A percentile compares a stretch with the other conserved stretches of the same genome.
Conservation (phyloP, 2,888 invertebrate species). For the Caenorhabditis zanzibari region DNA sequence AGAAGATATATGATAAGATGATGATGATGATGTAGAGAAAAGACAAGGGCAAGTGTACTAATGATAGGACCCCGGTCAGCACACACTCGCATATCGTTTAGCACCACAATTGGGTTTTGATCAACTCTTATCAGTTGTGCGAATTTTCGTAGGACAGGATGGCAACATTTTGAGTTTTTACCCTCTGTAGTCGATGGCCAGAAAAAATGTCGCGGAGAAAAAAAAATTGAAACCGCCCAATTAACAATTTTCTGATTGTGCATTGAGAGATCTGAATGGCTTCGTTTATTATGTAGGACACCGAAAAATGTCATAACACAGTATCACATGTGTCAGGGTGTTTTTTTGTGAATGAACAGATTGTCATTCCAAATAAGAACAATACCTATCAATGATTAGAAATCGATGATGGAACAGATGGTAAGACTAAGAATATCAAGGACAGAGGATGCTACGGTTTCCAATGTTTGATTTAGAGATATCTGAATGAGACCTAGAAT, state of each 20-base stretch:
- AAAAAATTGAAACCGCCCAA: not conserved
- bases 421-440: not conserved
- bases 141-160: conserved; percentile 24
- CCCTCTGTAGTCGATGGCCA: conserved; percentile 18
- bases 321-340: not conserved
- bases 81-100: conserved; percentile 28
- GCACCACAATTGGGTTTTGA: conserved; percentile 58
- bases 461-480: not conserved
- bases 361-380: not conserved
- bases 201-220: not conserved
- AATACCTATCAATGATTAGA: not conserved
- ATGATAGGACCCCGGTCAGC: conserved; percentile 10
- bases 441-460: too few relatives aligned
- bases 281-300: not conserved
- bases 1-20: conserved; percentile 27
- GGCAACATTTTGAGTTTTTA: conserved; percentile 61
- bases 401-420: not conserved
- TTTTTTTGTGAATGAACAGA: not conserved
- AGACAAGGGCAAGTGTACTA: conserved; percentile 52
- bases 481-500: not conserved
- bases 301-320: not conserved
- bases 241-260: not conserved
- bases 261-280: not conserved
- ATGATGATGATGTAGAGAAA: not conserved
- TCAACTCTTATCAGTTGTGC: conserved; percentile 49